Percentiles rank a stretch among this genome's conserved stretches.
Evolutionary conservation across 2,113 vertebrate species (phyloP).

Genomic region (Dermatemys mawii): DNA sequence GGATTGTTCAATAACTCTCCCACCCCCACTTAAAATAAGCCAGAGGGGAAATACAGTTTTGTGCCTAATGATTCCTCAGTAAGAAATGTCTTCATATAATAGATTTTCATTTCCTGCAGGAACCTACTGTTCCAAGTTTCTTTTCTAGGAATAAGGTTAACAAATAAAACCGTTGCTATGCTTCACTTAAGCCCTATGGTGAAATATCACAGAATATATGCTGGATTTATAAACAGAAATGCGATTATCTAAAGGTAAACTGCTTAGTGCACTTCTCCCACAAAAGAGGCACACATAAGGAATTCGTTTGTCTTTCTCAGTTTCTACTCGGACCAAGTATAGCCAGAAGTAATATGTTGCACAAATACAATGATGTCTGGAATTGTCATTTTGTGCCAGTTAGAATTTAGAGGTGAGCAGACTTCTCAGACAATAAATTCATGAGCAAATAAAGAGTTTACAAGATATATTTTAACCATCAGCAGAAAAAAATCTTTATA

Average conservation of each 20-base stretch:
- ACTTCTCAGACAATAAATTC: background rate
- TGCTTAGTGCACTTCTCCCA: background rate
- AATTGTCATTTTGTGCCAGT: background rate
- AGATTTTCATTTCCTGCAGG: background rate
- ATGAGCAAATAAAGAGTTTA: background rate
- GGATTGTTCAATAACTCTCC: background rate
- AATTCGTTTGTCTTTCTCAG: background rate
- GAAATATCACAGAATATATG: background rate
- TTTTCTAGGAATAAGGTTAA: background rate
- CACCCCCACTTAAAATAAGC: background rate
- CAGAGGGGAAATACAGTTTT: background rate
- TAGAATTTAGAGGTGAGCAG: background rate
- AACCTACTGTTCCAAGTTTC: background rate
- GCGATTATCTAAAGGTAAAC: background rate
- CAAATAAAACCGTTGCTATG: background rate
- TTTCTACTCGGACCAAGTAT: background rate
- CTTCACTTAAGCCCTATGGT: background rate
- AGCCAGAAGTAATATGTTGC: background rate
- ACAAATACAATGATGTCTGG: background rate
- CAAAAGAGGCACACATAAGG: background rate
- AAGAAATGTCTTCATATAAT: background rate
- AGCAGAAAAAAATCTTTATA: background rate
- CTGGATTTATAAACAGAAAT: background rate
- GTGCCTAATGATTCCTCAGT: background rate
- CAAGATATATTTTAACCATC: background rate